Evolutionary conservation across 1,140 invertebrate species (phyloP).

Genomic region (Magallana gigas): DNA sequence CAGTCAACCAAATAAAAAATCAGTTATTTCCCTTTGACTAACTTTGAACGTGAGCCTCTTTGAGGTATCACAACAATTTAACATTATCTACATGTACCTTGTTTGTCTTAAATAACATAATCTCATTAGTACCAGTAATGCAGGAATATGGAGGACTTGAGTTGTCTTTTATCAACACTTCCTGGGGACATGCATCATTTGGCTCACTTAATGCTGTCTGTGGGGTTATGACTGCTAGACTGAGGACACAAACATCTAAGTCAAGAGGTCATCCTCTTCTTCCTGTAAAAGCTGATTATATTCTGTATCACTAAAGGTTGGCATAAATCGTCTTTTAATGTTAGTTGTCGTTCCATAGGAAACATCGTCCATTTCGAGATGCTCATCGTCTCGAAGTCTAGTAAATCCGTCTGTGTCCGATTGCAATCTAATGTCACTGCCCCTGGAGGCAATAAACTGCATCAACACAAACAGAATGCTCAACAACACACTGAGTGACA

Average conservation of each 20-base stretch:
- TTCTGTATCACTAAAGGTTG: conserved; percentile 45
- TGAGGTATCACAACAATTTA: too few species aligned
- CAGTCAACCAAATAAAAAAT: too few species aligned
- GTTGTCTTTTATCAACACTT: too few species aligned
- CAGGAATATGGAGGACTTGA: too few species aligned
- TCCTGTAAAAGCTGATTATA: conserved; percentile 54
- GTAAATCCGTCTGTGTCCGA: conserved; percentile 57
- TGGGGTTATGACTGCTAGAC: too few species aligned
- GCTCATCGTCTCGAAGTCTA: conserved; percentile 56
- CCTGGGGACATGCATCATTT: too few species aligned
- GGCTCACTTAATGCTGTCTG: too few species aligned
- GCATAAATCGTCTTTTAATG: conserved; percentile 42
- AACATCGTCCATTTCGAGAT: conserved; percentile 58
- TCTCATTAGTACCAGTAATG: too few species aligned
- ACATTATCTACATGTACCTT: too few species aligned
- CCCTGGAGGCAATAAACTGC: conserved; percentile 68
- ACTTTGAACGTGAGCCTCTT: too few species aligned
- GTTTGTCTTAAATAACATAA: too few species aligned
- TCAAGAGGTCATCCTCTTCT: conserved; percentile 47
- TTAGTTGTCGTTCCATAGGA: conserved; percentile 47
- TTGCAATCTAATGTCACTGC: background rate
- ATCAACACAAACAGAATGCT: conserved; percentile 70
- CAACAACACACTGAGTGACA: conserved; percentile 67
- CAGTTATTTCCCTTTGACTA: too few species aligned
- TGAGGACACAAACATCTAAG: background rate